Evolutionary conservation across 2,888 invertebrate genomes (phyloP), one percentile per base, ranked within the genome.

Genomic region (Oegoconia quadripuncta): DNA sequence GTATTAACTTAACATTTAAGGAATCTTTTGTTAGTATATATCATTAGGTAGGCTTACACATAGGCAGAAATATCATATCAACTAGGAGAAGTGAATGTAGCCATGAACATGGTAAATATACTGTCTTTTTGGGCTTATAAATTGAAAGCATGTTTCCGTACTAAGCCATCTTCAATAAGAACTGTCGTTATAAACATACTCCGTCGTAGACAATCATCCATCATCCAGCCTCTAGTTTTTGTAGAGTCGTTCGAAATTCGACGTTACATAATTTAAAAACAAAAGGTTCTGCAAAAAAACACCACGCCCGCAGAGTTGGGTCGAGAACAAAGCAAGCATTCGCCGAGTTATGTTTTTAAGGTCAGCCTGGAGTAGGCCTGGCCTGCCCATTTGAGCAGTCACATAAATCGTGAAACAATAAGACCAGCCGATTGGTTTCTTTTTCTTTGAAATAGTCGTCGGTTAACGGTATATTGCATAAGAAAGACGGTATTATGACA

Each of bases 361-460:
- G 55, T 60, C 59, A 52, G 56, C 52, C 60, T 61, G 68, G 66
- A 74, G 69, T 73, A 73, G 72, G 67, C 61, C 17, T n/a, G n/a
- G n/a, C n/a, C 61, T 62, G 69, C 59, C 65, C 66, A 69, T 76
- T 80, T 67, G 61, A 71, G 64, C 71, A 65, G 76, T 76, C 83
- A 68, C 84, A 86, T 86, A 86, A 86, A 86, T 87, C 75, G 71
- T 63, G 71, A 75, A 82, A 83, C 77, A 81, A 82, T 80, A 75
- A 74, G 73, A 66, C 47, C 68, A 59, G 63, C 60, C 67, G 60
- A 69, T 60, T 68, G 53, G 61, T 66, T 64, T 60, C 50, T 73
- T 58, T 46, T 59, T 47, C 44, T 50, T 34, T 39, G 12, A 60
- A 67, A 70, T 69, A 66, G 66, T 64, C 51, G 54, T 46, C 48